Base-by-base conservation (phyloP, 1,140 invertebrate species). In the Chironomus tepperi region DNA sequence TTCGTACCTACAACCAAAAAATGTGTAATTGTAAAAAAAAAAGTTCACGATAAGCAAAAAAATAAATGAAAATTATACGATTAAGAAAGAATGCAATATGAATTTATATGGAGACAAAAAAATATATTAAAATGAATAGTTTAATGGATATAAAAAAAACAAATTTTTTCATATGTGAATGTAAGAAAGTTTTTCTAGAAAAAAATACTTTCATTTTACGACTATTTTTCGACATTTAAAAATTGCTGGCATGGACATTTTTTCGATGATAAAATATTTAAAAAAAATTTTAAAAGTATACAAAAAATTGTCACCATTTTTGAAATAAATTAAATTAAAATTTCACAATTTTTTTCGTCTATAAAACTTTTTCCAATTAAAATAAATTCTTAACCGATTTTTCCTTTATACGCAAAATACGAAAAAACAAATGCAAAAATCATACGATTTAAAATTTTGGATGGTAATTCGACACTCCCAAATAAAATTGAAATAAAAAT, bases 231-330 rank as follows among this genome's bases (percentile, higher is more conserved):
- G 47, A 57, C 1, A 9, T 18, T 70, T 9, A 18, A 70, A 70
- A 70, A 70, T 18, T 19, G 16, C 19, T 70, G 16, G 47, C 9
- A 57, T 57, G 47, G 10, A 70, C 16, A 19, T 9, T 18, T 19
- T 70, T 70, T 70, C 16, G 65, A 70, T 70, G 65, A 70, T 70
- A 70, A 15, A 7, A 21, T 5, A 1, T 5, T n/a, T 57, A 12
- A 34, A 57, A 57, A 15, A 18, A 21, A n/a, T 1, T 5, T n/a
- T 57, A 57, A n/a, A 57, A 57, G 15, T 15, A 47, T 15, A 57
- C n/a, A 57, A 12, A 57, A 57, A 57, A 70, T 70, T 70, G 65
- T 70, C 65, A 70, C 65, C 65, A 70, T 70, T 70, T 70, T 70
- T 70, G 5, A 47, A 10, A 47, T 3, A 15, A 34, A 34, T 34